phyloP scores from a whole-genome alignment of 2,888 invertebrate species.

The Erebia ligea region DNA sequence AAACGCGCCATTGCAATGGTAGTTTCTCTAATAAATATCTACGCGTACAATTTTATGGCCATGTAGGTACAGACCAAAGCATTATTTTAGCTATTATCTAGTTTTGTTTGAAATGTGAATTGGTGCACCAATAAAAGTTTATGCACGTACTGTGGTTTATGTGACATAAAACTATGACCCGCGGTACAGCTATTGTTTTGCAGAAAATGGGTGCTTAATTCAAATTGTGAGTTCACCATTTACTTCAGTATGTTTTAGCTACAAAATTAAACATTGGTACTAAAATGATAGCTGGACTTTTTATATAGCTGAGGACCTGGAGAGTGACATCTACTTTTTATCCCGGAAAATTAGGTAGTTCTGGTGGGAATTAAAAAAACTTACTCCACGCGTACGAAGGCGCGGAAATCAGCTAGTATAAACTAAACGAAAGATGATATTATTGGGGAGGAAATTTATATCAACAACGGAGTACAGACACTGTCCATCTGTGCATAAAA shows the following conservation, averaged over 20 bases:
- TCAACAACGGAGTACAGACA: background rate
- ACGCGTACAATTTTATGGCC: slow-evolving; percentile 1
- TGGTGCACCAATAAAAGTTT: slow-evolving; percentile 18
- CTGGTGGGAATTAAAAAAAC: too few relatives aligned
- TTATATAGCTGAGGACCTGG: too few relatives aligned
- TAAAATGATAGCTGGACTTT: too few relatives aligned
- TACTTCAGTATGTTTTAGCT: background rate
- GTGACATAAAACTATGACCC: slow-evolving; percentile 6
- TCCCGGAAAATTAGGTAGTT: too few relatives aligned
- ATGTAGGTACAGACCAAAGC: slow-evolving; percentile 8
- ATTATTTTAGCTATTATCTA: slow-evolving; percentile 19
- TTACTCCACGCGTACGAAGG: too few relatives aligned
- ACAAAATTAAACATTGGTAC: too few relatives aligned
- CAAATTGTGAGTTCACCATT: background rate
- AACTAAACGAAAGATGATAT: background rate
- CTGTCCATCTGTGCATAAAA: slow-evolving; percentile 7
- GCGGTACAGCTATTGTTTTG: slow-evolving; percentile 11
- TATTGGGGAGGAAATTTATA: background rate
- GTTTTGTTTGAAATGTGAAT: slow-evolving; percentile 6
- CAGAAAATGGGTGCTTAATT: background rate
- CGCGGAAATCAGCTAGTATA: background rate
- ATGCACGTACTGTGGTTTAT: too few relatives aligned
- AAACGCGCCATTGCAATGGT: background rate
- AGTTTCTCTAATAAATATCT: background rate
- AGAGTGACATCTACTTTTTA: too few relatives aligned